phyloP scores from a whole-genome alignment of 2,888 invertebrate species.

The Thalpophila matura region DNA sequence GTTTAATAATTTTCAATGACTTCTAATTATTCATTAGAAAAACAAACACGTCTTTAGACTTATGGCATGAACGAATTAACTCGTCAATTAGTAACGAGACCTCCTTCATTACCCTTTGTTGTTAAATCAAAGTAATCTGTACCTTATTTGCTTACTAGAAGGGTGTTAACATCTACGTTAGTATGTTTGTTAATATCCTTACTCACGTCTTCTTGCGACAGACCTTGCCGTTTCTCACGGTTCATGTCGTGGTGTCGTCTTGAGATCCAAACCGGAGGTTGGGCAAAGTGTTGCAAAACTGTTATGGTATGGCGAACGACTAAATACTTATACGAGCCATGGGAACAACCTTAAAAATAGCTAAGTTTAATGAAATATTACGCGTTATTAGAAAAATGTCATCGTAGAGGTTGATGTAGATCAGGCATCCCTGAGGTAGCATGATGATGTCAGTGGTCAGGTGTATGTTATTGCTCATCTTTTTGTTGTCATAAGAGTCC shows the following conservation, averaged over 20 bases:
- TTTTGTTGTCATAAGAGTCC: constrained; percentile 4
- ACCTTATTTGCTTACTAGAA: constrained; percentile 52
- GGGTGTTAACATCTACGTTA: constrained; percentile 27
- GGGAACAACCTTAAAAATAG: constrained; percentile 8
- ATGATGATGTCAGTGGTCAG: constrained; percentile 3
- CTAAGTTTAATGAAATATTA: neutral
- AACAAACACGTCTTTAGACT: constrained; percentile 36
- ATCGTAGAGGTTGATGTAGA: neutral
- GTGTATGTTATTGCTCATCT: constrained; percentile 1
- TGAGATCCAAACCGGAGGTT: constrained; percentile 78
- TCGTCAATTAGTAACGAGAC: constrained; percentile 62
- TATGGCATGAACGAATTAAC: constrained; percentile 60
- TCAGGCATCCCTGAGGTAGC: constrained; percentile 3
- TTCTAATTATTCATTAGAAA: constrained; percentile 32
- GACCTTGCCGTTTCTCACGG: constrained; percentile 79
- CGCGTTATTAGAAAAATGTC: neutral
- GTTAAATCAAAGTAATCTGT: constrained; percentile 42
- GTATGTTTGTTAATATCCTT: constrained; percentile 48
- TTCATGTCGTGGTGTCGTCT: constrained; percentile 73
- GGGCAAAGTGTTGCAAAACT: constrained; percentile 77
- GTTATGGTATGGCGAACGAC: constrained; percentile 39
- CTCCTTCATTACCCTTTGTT: constrained; percentile 31
- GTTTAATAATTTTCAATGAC: constrained; percentile 7
- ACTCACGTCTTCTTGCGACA: constrained; percentile 75
- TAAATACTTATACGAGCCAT: constrained; percentile 20